Evolutionary conservation across 2,113 vertebrate species (phyloP).

Genomic region (Pavo muticus): DNA sequence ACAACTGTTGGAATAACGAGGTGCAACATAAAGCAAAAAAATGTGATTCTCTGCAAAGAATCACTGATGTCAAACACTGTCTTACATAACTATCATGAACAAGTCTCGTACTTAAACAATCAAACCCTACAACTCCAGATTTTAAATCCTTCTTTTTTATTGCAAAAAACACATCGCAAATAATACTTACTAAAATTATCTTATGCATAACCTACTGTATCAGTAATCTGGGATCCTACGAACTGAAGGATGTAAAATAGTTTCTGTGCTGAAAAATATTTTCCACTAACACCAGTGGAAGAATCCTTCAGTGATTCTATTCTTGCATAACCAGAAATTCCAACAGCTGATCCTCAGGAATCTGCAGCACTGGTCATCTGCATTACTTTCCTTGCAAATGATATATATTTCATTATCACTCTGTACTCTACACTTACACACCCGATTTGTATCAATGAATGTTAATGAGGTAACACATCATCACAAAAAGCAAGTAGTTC

Average conservation of each 20-base stretch:
- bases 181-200: neutral
- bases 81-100: neutral
- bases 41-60: neutral
- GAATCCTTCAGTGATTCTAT: neutral
- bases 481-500: neutral
- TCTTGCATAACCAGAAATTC: neutral
- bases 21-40: neutral
- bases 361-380: neutral
- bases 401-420: neutral
- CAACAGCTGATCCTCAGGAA: neutral
- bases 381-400: neutral
- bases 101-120: neutral
- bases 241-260: neutral
- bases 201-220: neutral
- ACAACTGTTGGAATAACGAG: neutral
- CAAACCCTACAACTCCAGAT: neutral
- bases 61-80: accelerated
- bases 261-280: neutral
- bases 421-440: neutral
- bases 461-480: accelerated
- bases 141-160: neutral
- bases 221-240: neutral
- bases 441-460: neutral
- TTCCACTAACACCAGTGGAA: neutral
- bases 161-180: neutral